Conservation (phyloP, 2,113 vertebrate genomes). For the Halichoerus grypus region DNA sequence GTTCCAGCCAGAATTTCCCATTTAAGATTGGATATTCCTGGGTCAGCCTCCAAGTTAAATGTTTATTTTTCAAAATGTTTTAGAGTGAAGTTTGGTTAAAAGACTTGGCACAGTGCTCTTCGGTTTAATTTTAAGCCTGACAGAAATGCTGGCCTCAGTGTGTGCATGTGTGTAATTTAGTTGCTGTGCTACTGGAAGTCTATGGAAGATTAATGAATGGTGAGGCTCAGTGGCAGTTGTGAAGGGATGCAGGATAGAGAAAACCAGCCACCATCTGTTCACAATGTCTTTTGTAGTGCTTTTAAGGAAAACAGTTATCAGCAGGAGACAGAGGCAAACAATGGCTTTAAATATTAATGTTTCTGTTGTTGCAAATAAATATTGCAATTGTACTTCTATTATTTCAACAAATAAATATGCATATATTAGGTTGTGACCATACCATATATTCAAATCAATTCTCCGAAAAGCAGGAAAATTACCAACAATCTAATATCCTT, state of each 20-base stretch:
- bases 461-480: slow-evolving; percentile 30
- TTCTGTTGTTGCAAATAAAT: slow-evolving; percentile 77
- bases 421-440: neutral
- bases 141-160: slow-evolving; percentile 92
- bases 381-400: slow-evolving; percentile 68
- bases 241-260: slow-evolving; percentile 94
- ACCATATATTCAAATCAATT: slow-evolving; percentile 47
- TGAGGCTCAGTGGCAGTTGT: slow-evolving; percentile 95
- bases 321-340: slow-evolving; percentile 92
- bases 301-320: slow-evolving; percentile 95
- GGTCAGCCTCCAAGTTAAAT: slow-evolving; percentile 89
- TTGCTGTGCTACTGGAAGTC: slow-evolving; percentile 95
- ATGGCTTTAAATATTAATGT: slow-evolving; percentile 92
- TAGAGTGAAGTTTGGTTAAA: slow-evolving; percentile 92
- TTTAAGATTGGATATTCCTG: slow-evolving; percentile 84
- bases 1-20: slow-evolving; percentile 87
- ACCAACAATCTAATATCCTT: slow-evolving; percentile 5
- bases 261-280: slow-evolving; percentile 98
- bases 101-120: slow-evolving; percentile 90
- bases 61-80: slow-evolving; percentile 92
- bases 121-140: slow-evolving; percentile 94
- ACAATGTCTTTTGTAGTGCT: slow-evolving; percentile 94
- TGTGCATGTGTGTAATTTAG: slow-evolving; percentile 94
- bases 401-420: slow-evolving; percentile 30
- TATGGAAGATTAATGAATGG: slow-evolving; percentile 99